Conservation (phyloP, 2,888 invertebrate genomes). For the Arrhopalites spinosus region DNA sequence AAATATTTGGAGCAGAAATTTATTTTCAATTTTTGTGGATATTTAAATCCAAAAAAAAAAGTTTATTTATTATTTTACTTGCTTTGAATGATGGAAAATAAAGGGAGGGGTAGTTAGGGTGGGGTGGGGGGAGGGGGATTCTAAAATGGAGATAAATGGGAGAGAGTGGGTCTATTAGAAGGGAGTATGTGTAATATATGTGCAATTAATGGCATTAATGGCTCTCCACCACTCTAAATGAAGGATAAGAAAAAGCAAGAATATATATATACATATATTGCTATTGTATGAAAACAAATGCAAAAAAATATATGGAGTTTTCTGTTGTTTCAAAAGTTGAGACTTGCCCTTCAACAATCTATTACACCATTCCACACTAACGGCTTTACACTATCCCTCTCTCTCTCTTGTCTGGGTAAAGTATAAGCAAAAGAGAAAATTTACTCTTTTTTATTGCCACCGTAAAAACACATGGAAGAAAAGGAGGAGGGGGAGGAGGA, state of each 20-base stretch:
- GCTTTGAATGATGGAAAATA: no score
- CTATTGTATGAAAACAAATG: background rate
- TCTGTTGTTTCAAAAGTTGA: background rate
- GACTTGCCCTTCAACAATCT: conserved; percentile 11
- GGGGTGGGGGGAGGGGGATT: no score
- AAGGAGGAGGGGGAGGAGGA: background rate
- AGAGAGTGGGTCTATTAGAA: conserved; percentile 26
- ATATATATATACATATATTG: no score
- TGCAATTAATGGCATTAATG: conserved; percentile 34
- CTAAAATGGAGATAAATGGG: conserved; percentile 20
- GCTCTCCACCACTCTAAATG: conserved; percentile 19
- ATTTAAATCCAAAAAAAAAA: no score
- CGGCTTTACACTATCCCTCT: background rate
- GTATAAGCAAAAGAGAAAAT: background rate
- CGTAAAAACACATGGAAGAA: conserved; percentile 1
- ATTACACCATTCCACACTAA: background rate
- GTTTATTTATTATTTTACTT: no score
- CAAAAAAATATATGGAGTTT: no score
- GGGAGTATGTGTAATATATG: conserved; percentile 20
- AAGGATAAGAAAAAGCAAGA: conserved; percentile 17
- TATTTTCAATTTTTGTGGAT: background rate
- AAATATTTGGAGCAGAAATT: no score
- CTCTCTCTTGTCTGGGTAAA: background rate
- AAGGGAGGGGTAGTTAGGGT: no score
- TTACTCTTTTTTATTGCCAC: no score